Evolutionary conservation across 2,113 vertebrate species (phyloP), one percentile per base, ranked within the genome.

Genomic region (Mirounga angustirostris): DNA sequence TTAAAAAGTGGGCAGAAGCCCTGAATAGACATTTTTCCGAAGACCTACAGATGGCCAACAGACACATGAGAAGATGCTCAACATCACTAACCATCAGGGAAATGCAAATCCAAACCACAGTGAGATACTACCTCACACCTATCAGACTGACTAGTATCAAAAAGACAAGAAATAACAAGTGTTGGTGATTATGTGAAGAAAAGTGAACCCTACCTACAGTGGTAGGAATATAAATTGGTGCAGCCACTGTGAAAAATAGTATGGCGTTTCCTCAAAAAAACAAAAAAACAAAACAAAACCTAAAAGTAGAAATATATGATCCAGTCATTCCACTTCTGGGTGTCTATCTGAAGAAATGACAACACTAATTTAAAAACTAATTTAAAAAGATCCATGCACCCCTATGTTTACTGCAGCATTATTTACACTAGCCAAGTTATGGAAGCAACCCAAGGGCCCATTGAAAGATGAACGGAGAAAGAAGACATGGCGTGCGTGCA

Each of bases 401-500:
- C 22, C 71, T 74, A 26, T 43, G 36, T 43, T 74, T 43, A 43
- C 71, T 74, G 71, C 13, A 46, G 73, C 73, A 76, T 28, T 76
- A 46, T 46, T 76, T 46, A 76, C 73, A 50, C 16, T 50, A 50
- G 24, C 73, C 73, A 16, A 8, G 24, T 28, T 76, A 76, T 15
- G 7, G 43, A 46, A 26, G 43, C 73, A 76, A 7, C 43, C 43
- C 73, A 46, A 43, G 73, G 8, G 26, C 28, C 73, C 14, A 16
- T 0, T 28, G 24, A 76, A 4, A 50, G 6, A 46, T 28, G 43
- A 76, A 50, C 7, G 40, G 73, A 74, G 24, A 43, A 26, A 76
- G 43, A 28, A 7, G 43, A 46, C 7, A 28, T 7, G 6, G 1
- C 26, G 73, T 50, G 43, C 3, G 0, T 2, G 8, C n/a, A 5